Conservation (phyloP, 2,888 invertebrate genomes). For the Xestia ashworthii region DNA sequence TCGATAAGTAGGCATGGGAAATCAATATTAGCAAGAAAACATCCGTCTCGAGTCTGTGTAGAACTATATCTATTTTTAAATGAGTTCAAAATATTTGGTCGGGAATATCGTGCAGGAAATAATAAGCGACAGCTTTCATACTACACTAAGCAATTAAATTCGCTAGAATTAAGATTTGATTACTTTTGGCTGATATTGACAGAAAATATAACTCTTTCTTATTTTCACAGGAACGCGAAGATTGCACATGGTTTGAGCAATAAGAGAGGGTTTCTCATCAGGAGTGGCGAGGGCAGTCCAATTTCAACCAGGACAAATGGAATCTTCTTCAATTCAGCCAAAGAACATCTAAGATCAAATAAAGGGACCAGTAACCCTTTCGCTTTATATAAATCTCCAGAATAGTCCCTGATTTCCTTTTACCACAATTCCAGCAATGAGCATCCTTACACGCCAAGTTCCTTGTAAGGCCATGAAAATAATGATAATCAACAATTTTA, state of each 20-base stretch:
- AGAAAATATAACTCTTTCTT: not conserved
- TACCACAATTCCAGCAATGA: not conserved
- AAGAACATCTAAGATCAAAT: not conserved
- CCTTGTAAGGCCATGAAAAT: not conserved
- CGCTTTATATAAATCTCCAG: not conserved
- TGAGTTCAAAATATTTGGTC: not conserved
- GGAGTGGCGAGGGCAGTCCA: not conserved
- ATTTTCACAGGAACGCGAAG: not conserved
- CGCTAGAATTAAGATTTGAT: too few relatives aligned
- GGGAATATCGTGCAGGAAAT: not conserved
- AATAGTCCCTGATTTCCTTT: not conserved
- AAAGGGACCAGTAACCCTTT: not conserved
- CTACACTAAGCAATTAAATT: too few relatives aligned
- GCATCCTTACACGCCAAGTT: not conserved
- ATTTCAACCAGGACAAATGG: too few relatives aligned
- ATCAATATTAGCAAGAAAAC: not conserved
- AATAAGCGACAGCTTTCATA: not conserved
- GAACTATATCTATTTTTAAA: not conserved
- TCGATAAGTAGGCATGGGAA: not conserved
- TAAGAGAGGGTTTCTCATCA: not conserved
- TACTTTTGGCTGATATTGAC: not conserved
- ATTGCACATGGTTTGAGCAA: not conserved
- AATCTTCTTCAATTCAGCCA: not conserved
- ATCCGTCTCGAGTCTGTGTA: not conserved
- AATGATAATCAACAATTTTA: not conserved